A percentile compares a stretch with the other conserved stretches of the same genome.
These are phyloP conservation scores for Strigops habroptila DNA, from an alignment of 2,113 vertebrate genomes.

Conservation along the genomic window DNA sequence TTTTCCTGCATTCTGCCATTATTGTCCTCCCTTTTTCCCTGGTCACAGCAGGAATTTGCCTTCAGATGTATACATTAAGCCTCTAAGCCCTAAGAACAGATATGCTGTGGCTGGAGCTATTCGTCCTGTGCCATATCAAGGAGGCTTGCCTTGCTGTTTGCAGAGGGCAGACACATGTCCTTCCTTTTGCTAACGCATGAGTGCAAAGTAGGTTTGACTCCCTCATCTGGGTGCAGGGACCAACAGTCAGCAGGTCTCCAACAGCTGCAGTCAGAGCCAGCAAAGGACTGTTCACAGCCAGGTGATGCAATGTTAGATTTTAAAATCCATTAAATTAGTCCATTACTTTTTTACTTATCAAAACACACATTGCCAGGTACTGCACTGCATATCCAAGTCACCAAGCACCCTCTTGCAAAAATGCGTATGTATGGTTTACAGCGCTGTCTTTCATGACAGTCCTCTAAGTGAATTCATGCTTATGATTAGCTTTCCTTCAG, in stretches of 20 bases:
- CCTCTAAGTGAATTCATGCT: background rate
- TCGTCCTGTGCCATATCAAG: background rate
- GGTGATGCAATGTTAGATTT: background rate
- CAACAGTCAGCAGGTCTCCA: background rate
- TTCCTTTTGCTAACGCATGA: accelerated
- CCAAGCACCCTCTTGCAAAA: background rate
- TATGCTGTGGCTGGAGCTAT: background rate
- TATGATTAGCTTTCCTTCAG: background rate
- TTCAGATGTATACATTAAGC: background rate
- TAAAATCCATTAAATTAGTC: background rate
- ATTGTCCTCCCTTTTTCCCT: no score
- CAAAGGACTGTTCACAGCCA: background rate
- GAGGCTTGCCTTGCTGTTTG: background rate
- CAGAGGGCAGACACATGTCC: background rate
- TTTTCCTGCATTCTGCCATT: background rate
- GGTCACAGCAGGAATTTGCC: no score
- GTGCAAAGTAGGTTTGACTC: background rate
- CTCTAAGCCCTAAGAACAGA: background rate
- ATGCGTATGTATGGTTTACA: background rate
- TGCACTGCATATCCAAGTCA: background rate
- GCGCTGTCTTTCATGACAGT: background rate
- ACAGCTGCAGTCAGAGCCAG: background rate
- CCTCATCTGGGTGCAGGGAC: background rate
- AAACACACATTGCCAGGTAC: background rate
- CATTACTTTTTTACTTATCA: background rate